phyloP scores from a whole-genome alignment of 2,797 vertebrate species.

The Rhincodon typus region DNA sequence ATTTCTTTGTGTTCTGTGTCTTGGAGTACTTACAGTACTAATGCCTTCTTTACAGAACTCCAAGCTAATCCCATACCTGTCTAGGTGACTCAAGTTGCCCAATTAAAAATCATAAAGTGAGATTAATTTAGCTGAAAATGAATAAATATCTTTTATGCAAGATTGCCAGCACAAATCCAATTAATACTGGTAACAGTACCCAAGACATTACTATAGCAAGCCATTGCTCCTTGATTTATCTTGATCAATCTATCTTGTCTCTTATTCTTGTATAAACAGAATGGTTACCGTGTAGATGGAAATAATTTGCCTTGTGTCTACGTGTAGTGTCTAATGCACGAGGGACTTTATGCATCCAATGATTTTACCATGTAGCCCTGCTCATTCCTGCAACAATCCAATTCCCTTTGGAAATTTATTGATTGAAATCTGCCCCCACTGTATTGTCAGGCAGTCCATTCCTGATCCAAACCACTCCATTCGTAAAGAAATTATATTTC shows the following conservation, averaged over 20 bases:
- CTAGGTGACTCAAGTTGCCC: not conserved
- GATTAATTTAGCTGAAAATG: not conserved
- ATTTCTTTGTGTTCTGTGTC: not conserved
- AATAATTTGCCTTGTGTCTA: too few species aligned
- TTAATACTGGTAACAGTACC: not conserved
- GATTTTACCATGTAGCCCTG: too few species aligned
- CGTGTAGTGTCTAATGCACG: too few species aligned
- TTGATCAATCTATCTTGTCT: not conserved
- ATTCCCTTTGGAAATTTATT: too few species aligned
- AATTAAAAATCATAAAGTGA: not conserved
- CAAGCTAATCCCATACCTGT: not conserved
- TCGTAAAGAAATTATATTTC: too few species aligned
- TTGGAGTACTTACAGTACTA: not conserved
- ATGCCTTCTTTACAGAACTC: not conserved
- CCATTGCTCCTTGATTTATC: not conserved
- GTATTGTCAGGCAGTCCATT: too few species aligned
- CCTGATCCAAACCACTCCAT: too few species aligned
- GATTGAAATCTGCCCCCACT: too few species aligned
- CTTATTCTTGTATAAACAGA: not conserved
- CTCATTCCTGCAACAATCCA: too few species aligned
- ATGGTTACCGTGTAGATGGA: too few species aligned
- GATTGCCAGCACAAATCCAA: not conserved
- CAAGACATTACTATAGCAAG: not conserved
- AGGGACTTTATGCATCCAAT: too few species aligned
- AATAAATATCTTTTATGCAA: not conserved